Evolutionary conservation across 2,888 invertebrate species (phyloP).

Genomic region (Cerceris rybyensis): DNA sequence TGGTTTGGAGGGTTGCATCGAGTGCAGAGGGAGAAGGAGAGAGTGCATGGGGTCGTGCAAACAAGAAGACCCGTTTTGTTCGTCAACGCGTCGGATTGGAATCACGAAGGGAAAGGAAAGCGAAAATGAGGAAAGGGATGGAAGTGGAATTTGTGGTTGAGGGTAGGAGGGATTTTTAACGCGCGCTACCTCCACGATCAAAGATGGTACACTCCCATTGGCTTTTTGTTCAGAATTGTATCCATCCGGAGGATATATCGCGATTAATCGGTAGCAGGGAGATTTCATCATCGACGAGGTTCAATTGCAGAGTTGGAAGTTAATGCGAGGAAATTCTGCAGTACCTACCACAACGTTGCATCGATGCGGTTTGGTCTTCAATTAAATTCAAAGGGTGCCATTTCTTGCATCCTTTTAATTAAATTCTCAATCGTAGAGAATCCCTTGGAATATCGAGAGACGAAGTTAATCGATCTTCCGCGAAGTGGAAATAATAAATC

Average conservation of each 20-base stretch:
- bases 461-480: conserved; percentile 1
- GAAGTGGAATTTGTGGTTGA: conserved; percentile 19
- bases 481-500: no score
- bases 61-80: conserved; percentile 47
- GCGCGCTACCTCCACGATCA: background rate
- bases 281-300: background rate
- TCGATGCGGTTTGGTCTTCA: conserved; percentile 39
- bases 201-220: background rate
- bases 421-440: conserved; percentile 32
- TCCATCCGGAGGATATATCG: background rate
- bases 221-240: no score
- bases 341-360: conserved; percentile 12
- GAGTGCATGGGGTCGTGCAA: conserved; percentile 35
- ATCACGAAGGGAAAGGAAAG: conserved; percentile 5
- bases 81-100: conserved; percentile 32
- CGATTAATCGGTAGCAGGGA: background rate
- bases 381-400: conserved; percentile 41
- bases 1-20: conserved; percentile 22
- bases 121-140: conserved; percentile 8
- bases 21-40: background rate
- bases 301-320: background rate
- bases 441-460: conserved; percentile 3
- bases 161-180: background rate
- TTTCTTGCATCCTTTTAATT: conserved; percentile 51
- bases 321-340: conserved; percentile 4